Conservation (phyloP, 2,113 vertebrate species). For the Elephantulus edwardii region DNA sequence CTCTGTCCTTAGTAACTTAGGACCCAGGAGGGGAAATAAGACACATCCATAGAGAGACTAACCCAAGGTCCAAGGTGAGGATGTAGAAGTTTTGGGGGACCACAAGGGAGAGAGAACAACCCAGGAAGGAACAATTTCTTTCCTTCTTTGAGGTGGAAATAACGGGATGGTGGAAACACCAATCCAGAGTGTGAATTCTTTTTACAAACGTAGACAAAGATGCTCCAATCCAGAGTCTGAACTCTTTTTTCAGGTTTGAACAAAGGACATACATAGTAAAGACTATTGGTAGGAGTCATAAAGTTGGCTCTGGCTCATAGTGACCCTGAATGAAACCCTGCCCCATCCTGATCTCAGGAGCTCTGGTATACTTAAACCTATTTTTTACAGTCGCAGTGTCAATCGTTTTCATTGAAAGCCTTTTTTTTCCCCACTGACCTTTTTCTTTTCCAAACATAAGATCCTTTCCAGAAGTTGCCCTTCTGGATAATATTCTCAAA, state of each 20-base stretch:
- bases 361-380: too few relatives aligned
- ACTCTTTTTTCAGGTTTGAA: background rate
- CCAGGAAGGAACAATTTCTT: accelerated
- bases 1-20: background rate
- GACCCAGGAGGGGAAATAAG: background rate
- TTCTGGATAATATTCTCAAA: too few relatives aligned
- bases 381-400: too few relatives aligned
- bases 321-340: too few relatives aligned
- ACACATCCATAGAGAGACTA: background rate
- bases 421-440: too few relatives aligned
- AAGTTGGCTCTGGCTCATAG: too few relatives aligned
- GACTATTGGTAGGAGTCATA: too few relatives aligned
- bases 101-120: background rate
- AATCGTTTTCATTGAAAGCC: too few relatives aligned
- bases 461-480: too few relatives aligned
- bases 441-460: too few relatives aligned
- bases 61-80: background rate
- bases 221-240: background rate
- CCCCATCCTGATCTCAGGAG: too few relatives aligned
- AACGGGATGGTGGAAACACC: background rate
- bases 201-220: background rate
- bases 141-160: background rate
- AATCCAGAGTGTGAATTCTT: background rate
- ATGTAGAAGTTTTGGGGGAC: background rate
- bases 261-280: background rate